These are phyloP conservation scores for Hydrolagus affinis DNA, from an alignment of 2,113 vertebrate genomes.

Conservation along the genomic window DNA sequence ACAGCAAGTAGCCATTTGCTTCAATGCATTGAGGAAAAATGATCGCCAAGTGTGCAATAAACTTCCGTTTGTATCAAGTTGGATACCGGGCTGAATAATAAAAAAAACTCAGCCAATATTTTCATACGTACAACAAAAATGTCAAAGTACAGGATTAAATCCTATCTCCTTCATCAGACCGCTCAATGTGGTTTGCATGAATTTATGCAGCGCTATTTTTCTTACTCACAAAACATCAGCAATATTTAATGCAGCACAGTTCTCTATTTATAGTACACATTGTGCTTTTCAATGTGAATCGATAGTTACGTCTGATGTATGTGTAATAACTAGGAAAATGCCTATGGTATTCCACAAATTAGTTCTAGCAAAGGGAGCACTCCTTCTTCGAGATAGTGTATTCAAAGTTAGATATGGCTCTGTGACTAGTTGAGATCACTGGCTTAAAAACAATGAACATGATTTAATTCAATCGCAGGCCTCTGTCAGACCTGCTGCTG, in stretches of 20 bases:
- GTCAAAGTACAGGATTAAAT: background rate
- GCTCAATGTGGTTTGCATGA: background rate
- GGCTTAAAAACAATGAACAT: background rate
- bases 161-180: background rate
- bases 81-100: background rate
- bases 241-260: background rate
- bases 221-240: background rate
- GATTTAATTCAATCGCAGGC: background rate
- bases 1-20: background rate
- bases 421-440: background rate
- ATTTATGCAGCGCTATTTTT: background rate
- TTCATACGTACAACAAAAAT: background rate
- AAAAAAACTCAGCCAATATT: background rate
- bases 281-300: background rate
- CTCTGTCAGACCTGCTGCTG: background rate
- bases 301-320: background rate
- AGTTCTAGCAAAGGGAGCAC: background rate
- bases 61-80: background rate
- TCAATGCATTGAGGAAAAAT: background rate
- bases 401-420: background rate
- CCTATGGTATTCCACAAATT: background rate
- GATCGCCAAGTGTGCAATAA: background rate
- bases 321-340: background rate
- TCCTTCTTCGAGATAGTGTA: too few relatives aligned
- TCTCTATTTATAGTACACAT: background rate